Conservation (phyloP, 2,888 invertebrate genomes). For the Furcula furcula region DNA sequence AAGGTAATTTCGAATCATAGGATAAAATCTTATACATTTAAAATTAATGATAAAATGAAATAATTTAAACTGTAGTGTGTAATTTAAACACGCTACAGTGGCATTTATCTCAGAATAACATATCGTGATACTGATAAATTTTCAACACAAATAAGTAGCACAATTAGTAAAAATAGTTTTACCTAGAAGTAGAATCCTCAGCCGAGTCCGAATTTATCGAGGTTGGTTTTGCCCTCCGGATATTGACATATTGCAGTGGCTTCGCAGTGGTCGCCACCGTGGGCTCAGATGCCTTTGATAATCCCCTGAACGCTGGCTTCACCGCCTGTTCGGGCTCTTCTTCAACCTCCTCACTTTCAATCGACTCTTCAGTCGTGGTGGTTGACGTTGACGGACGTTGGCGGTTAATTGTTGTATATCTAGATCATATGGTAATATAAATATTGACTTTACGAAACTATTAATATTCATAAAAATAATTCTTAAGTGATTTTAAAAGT, state of each 20-base stretch:
- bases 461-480: no score
- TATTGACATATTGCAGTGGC: conserved; percentile 86
- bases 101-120: no score
- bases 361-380: conserved; percentile 35
- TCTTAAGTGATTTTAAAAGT: no score
- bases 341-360: conserved; percentile 41
- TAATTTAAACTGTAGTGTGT: no score
- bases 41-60: no score
- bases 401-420: conserved; percentile 83
- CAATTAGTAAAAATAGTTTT: no score
- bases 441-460: no score
- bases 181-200: conserved; percentile 68
- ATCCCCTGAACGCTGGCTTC: conserved; percentile 34
- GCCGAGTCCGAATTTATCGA: conserved; percentile 49
- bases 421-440: conserved; percentile 29
- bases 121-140: no score
- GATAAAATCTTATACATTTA: no score
- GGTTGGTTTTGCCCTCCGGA: conserved; percentile 84
- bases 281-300: conserved; percentile 40
- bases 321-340: conserved; percentile 46
- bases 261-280: conserved; percentile 57
- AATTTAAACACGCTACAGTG: no score
- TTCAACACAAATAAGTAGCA: no score
- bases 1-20: no score
- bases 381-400: conserved; percentile 78